Evolutionary conservation across 2,888 invertebrate species (phyloP).

Genomic region (Xestia rhomboidea): DNA sequence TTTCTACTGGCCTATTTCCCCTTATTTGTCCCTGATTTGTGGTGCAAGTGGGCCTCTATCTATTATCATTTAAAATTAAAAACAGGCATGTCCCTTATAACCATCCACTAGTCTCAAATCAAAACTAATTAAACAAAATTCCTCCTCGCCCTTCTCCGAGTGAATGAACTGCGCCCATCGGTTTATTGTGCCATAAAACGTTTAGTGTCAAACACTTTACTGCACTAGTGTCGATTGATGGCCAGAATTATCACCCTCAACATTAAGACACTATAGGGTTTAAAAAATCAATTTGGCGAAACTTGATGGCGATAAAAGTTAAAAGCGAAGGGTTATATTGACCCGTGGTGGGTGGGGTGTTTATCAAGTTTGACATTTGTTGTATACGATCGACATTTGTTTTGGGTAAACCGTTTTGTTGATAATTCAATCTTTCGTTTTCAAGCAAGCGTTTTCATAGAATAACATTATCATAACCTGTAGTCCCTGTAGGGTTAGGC

Average conservation of each 20-base stretch:
- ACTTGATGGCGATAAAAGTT: constrained; percentile 52
- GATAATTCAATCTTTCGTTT: too few relatives aligned
- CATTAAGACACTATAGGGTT: constrained; percentile 20
- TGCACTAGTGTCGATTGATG: constrained; percentile 60
- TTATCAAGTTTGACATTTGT: constrained; percentile 49
- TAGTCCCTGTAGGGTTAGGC: too few relatives aligned
- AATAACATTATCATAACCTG: too few relatives aligned
- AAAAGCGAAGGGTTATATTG: constrained; percentile 22
- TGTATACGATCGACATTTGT: neutral
- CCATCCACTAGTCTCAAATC: constrained; percentile 20
- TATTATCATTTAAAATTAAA: neutral
- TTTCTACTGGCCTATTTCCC: too few relatives aligned
- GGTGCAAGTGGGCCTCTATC: neutral
- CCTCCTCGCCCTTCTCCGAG: constrained; percentile 46
- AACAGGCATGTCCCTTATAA: neutral
- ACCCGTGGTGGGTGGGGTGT: constrained; percentile 20
- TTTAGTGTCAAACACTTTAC: constrained; percentile 65
- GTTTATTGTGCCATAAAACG: constrained; percentile 66
- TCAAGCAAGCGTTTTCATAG: neutral
- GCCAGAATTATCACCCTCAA: constrained; percentile 60
- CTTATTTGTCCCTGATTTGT: too few relatives aligned
- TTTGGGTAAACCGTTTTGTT: constrained; percentile 16
- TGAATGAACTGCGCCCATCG: constrained; percentile 61
- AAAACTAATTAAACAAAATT: constrained; percentile 63
- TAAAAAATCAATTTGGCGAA: constrained; percentile 57